Base-by-base conservation (phyloP, 2,888 invertebrate genomes). In the Drosophila demipolita region DNA sequence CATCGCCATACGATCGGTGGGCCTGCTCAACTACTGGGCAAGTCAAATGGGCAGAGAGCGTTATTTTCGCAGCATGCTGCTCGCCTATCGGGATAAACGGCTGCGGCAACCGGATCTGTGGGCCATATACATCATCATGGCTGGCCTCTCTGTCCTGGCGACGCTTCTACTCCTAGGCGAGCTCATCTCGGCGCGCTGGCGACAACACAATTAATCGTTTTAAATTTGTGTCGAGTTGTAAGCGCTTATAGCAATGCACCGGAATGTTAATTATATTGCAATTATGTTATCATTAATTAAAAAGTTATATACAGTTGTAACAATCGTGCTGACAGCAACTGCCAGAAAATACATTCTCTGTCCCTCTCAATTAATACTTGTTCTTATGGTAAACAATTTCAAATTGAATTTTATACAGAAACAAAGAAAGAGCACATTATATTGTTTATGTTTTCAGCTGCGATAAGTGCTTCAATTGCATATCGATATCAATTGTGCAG, bases 21-120 rank as follows among this genome's bases (percentile, higher is more conserved):
- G 83, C 1, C 57, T 84, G 3, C 62, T 82, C 7, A 70, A 77
- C n/a, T 69, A 73, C 26, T 84, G 84, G 82, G 63, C 72, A 0
- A 68, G 64, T 0, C 60, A 73, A 52, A 9, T 71, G 53, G 20
- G 45, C 20, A 45, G 20, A 20, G 15, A 45, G 45, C 45, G 15
- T 23, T 45, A 23, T 45, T 45, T 45, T 45, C 45, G 45, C 45
- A 45, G 7, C 45, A 45, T 15, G 20, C 45, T 45, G 15, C 20
- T 45, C 7, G 3, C 20, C 20, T 23, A 45, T 45, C 0, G 20
- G 8, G 20, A 45, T 45, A 45, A 45, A 15, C 20, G 15, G 45
- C 45, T 45, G 45, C 45, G 15, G 15, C 45, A 45, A 45, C 20
- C 45, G 20, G 15, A 45, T 45, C 20, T 45, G 12, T 45, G 20